Conservation (phyloP, 2,888 invertebrate genomes). For the Conus canariensis region DNA sequence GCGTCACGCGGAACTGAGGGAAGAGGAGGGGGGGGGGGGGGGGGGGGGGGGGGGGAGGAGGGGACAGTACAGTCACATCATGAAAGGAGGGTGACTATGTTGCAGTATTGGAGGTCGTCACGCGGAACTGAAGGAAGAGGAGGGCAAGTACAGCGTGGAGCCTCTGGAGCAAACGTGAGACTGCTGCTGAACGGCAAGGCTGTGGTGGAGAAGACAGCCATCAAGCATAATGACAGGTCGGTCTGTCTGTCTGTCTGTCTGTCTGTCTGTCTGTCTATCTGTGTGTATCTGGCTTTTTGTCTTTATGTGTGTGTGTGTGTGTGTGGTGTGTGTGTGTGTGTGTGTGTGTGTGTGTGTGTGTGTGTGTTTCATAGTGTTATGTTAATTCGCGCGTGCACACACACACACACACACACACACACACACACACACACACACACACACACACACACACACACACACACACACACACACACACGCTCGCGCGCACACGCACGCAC, state of each 20-base stretch:
- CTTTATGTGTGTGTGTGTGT: not conserved
- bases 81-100: constrained; percentile 57
- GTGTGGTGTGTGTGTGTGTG: too few species aligned
- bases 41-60: constrained; percentile 78
- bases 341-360: too few species aligned
- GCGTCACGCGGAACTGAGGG: not conserved
- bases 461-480: too few species aligned
- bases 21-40: constrained; percentile 75
- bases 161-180: constrained; percentile 75
- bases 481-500: too few species aligned
- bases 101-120: not conserved
- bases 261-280: not conserved
- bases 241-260: too few species aligned
- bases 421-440: too few species aligned
- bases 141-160: constrained; percentile 62
- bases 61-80: constrained; percentile 60
- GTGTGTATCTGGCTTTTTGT: not conserved
- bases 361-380: not conserved
- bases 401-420: too few species aligned
- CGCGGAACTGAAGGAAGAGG: constrained; percentile 40
- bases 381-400: too few species aligned
- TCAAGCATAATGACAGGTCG: constrained; percentile 81
- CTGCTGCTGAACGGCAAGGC: constrained; percentile 81
- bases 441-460: too few species aligned
- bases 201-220: constrained; percentile 78